Conservation (phyloP, 2,888 invertebrate genomes). For the Orthonevra nobilis region DNA sequence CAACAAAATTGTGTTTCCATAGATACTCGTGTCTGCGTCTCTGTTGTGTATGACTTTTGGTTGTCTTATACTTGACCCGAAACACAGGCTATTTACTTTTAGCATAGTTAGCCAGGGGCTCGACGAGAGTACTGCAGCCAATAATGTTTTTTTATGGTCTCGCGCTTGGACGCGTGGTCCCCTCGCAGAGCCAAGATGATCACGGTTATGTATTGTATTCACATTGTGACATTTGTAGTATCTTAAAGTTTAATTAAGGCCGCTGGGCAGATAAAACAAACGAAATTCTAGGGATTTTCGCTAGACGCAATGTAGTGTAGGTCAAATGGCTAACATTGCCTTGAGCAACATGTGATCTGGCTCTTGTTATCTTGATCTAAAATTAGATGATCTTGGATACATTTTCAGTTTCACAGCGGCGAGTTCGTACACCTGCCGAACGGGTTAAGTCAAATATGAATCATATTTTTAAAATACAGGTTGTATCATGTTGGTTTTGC, state of each 20-base stretch:
- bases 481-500: too few species aligned
- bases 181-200: slow-evolving; percentile 27
- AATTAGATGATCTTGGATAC: slow-evolving; percentile 3
- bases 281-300: slow-evolving; percentile 10
- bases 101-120: slow-evolving; percentile 10
- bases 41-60: slow-evolving; percentile 27
- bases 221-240: slow-evolving; percentile 32
- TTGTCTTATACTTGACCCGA: slow-evolving; percentile 58
- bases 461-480: too few species aligned
- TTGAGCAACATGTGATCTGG: neutral
- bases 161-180: slow-evolving; percentile 14
- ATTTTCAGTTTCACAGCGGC: neutral
- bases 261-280: neutral
- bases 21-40: slow-evolving; percentile 10
- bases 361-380: neutral
- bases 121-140: slow-evolving; percentile 13
- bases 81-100: slow-evolving; percentile 32
- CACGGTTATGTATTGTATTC: slow-evolving; percentile 5
- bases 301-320: neutral
- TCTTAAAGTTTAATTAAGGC: slow-evolving; percentile 10
- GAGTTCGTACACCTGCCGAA: slow-evolving; percentile 31
- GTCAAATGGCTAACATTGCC: neutral
- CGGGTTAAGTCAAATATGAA: too few species aligned
- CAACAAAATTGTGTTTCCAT: slow-evolving; percentile 17
- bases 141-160: slow-evolving; percentile 52